These are phyloP conservation scores for Lottia gigantea DNA, from an alignment of 2,888 invertebrate genomes.

Conservation along the genomic window DNA sequence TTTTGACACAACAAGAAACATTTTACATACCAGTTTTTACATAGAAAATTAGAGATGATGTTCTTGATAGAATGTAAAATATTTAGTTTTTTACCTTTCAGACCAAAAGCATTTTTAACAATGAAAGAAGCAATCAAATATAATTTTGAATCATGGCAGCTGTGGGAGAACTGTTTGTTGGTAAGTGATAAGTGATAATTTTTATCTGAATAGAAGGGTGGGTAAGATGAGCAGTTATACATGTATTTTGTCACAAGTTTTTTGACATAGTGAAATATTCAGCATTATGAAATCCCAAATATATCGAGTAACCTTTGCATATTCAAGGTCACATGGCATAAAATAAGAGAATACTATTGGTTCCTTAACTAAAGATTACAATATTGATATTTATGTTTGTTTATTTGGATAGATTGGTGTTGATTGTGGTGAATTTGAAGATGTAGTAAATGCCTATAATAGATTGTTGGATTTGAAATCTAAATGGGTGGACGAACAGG, in stretches of 20 bases:
- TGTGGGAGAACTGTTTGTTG: constrained; percentile 94
- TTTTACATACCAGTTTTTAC: too few relatives aligned
- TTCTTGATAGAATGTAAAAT: too few relatives aligned
- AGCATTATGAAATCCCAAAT: too few relatives aligned
- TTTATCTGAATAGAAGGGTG: too few relatives aligned
- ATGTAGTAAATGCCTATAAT: constrained; percentile 85
- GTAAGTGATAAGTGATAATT: too few relatives aligned
- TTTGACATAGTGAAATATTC: too few relatives aligned
- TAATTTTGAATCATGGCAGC: constrained; percentile 90
- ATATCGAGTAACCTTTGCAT: too few relatives aligned
- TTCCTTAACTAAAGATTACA: neutral
- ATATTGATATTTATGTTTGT: too few relatives aligned
- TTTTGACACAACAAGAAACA: too few relatives aligned
- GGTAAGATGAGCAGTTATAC: too few relatives aligned
- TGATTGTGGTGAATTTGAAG: constrained; percentile 86
- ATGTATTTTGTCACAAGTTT: too few relatives aligned
- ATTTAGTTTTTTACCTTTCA: constrained; percentile 32
- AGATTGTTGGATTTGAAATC: constrained; percentile 84
- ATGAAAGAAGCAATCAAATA: constrained; percentile 90
- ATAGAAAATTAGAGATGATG: too few relatives aligned
- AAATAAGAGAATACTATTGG: neutral
- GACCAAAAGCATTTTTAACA: constrained; percentile 80
- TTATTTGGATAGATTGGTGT: constrained; percentile 75
- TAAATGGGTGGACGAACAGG: constrained; percentile 80
- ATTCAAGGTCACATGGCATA: neutral